Base-by-base conservation (phyloP, 2,888 invertebrate species). In the Drosophila mulleri region DNA sequence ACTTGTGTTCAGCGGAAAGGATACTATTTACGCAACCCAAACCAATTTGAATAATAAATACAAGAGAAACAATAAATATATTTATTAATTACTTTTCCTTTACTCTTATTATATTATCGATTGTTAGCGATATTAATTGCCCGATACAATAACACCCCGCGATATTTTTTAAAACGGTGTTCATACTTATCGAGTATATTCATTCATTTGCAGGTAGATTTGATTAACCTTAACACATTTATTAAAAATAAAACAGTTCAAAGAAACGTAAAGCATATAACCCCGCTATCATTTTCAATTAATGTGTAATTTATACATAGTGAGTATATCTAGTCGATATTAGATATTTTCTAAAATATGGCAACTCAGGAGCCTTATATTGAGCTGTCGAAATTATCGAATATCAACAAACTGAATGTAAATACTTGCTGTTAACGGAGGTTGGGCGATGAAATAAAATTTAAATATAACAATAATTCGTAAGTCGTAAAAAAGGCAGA, bases 391-490 rank as follows among this genome's bases (percentile, higher is more conserved):
- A 66, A 65, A 14, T 3, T 63, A 75, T 80, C 80, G 76, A 75
- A 75, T 70, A 75, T 75, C 58, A 77, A 79, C 76, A 79, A 78
- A 79, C 42, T 18, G 32, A 62, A 63, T 69, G 35, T 75, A 69
- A 64, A 56, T 67, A 45, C 37, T 66, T 79, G 44, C 62, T 53
- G 45, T 64, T 58, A 44, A 50, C 56, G 37, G 39, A 63, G 37
- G 37, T 20, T 64, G 57, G 41, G 23, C 23, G 23, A 18, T 12
- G n/a, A 41, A 54, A 47, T 7, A 53, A 44, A 26, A 20, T 41
- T 9, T 20, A 41, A 41, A 47, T 61, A 47, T 9, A 52, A 12
- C 29, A 29, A 41, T 2, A 1, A 18, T 14, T 58, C 4, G 1
- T 41, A 9, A 16, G 29, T 3, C 39, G 62, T 29, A 18, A 32